Evolutionary conservation across 1,140 invertebrate species (phyloP), one percentile per base, ranked within the genome.

Genomic region (Wiebesia pumilae): DNA sequence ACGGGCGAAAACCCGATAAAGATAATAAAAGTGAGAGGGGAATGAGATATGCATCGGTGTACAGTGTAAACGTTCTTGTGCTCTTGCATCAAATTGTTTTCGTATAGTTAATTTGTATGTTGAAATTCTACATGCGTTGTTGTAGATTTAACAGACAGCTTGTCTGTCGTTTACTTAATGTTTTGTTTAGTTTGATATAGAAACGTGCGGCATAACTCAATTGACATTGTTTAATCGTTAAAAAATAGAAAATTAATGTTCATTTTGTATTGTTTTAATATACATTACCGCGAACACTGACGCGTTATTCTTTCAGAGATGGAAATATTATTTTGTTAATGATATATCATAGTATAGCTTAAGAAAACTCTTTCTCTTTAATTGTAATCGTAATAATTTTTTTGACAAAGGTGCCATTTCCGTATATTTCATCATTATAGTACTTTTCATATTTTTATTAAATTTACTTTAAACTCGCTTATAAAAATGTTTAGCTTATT

Each of bases 31-130:
- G 71, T 75, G 40, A 27, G 71, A 43, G 71, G 38, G 38, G 40
- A 40, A 38, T 24, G 71, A 75, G 71, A 75, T 75, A 75, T 75
- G 38, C 71, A 75, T 75, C 71, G 71, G 1, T 19, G 38, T 43
- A 43, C 71, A 75, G 30, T 43, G 38, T 75, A 75, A 75, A 75
- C 38, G 71, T 19, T 75, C 40, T 75, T 43, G 71, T 40, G 71
- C 71, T 75, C 71, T 75, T 75, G 71, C 40, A 75, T 75, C 71
- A 75, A 75, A 75, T 75, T 75, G 38, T 43, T 43, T 75, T 75
- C 71, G 71, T 75, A 43, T 75, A 43, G 38, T 75, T 75, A 75
- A 75, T 75, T 75, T 75, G 71, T 75, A 75, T 75, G 71, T 75
- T 43, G 71, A 75, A 75, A 75, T 40, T 75, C 71, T 75, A 75